Evolutionary conservation across 2,888 invertebrate species (phyloP), one percentile per base, ranked within the genome.

Genomic region (Andrena trimmerana): DNA sequence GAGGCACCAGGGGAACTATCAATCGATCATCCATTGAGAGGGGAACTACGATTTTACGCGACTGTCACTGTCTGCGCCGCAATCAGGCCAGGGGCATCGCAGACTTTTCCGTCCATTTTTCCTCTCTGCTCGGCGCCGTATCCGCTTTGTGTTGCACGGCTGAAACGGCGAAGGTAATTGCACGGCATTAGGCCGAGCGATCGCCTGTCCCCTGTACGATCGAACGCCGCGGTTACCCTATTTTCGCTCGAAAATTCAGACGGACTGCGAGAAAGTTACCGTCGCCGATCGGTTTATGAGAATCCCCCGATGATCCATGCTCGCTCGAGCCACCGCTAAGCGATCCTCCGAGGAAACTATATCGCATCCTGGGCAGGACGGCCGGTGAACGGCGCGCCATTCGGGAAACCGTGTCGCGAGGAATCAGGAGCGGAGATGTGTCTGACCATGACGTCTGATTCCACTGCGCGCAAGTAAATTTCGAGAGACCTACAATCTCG

Each of bases 201-300:
- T 20, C 33, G 57, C 52, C 36, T 8, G 24, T 59, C 42, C 8
- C 33, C 20, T 24, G 54, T 31, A 8, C 7, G 62, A 16, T 66
- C 57, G 31, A 54, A 29, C 50, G 29, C 59, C 24, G 65, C 42
- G 42, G 57, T 81, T 78, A 85, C 20, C 83, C 86, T 52, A 78
- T 84, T 88, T 88, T 74, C 62, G 50, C 31, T 36, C 54, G 81
- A 59, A 77, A 86, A 86, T 86, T 62, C 62, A 76, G 67, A 74
- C 36, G 57, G 57, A 16, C 54, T 76, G 66, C 54, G 80, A 66
- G 83, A 79, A 87, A 88, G 78, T 87, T 67, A 72, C 60, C 29
- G 0, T 54, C 13, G n/a, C 8, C 20, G 36, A 36, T 33, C 65
- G 42, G 50, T 71, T 60, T 50, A 60, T 16, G 48, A 48, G 36